phyloP scores from a whole-genome alignment of 2,113 vertebrate species.

The Chaetops frenatus region DNA sequence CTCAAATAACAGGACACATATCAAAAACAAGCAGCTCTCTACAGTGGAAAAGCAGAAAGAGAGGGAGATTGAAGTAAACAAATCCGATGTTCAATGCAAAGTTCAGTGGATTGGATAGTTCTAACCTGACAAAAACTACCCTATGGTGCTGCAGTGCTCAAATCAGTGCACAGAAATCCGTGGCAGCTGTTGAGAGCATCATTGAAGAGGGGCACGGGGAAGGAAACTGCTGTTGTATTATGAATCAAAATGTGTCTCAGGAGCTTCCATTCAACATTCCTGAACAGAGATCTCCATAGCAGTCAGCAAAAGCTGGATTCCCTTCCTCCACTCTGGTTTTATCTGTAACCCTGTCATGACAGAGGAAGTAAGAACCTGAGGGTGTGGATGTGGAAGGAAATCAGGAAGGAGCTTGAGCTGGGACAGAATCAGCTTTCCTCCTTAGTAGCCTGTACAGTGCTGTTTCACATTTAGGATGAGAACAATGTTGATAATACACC shows the following conservation, averaged over 20 bases:
- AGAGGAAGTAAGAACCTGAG: background rate
- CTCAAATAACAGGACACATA: background rate
- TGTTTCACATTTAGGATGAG: background rate
- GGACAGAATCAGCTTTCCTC: background rate
- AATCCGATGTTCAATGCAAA: background rate
- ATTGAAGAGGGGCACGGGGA: fast-evolving
- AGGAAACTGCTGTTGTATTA: background rate
- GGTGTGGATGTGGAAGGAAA: background rate
- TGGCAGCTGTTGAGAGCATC: background rate
- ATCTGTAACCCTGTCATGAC: background rate
- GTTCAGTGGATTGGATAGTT: background rate
- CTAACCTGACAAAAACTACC: background rate
- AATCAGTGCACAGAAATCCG: background rate
- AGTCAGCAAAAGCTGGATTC: background rate
- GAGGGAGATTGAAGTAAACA: background rate
- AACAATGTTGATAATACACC: background rate
- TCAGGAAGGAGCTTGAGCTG: background rate
- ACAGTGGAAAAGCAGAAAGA: background rate
- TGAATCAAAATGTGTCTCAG: background rate
- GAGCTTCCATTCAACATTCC: background rate
- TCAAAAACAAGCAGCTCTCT: background rate
- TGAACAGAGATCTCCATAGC: background rate
- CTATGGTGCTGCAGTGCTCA: background rate
- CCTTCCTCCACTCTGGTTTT: background rate
- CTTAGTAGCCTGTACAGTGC: background rate